A percentile compares a stretch with the other conserved stretches of the same genome.
These are phyloP conservation scores for Thalpophila matura DNA, from an alignment of 2,888 invertebrate species.

Conservation along the genomic window DNA sequence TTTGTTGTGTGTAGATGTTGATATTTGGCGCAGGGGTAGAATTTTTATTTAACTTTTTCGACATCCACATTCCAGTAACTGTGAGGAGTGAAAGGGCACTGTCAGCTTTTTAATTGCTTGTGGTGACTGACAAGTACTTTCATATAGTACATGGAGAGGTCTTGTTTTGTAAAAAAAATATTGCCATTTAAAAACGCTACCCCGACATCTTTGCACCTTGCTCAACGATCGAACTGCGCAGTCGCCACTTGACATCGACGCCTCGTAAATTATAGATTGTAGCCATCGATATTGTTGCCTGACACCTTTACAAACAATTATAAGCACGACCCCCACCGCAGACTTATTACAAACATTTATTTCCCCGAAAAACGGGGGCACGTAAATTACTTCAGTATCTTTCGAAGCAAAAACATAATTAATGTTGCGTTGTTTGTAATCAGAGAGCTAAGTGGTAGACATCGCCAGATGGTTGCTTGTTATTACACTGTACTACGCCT, in stretches of 20 bases:
- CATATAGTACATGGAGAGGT: no score
- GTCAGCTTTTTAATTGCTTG: neutral
- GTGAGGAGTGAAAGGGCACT: neutral
- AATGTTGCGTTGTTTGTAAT: slow-evolving; percentile 86
- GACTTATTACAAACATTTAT: slow-evolving; percentile 84
- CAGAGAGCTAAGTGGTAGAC: slow-evolving; percentile 80
- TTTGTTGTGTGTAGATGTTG: no score
- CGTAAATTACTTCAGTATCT: slow-evolving; percentile 84
- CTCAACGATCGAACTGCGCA: slow-evolving; percentile 18
- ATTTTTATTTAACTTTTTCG: no score
- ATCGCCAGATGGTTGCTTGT: slow-evolving; percentile 75
- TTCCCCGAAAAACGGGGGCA: slow-evolving; percentile 76
- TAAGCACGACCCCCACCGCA: slow-evolving; percentile 68
- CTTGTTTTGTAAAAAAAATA: neutral
- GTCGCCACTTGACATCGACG: slow-evolving; percentile 6
- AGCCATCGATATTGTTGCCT: slow-evolving; percentile 54
- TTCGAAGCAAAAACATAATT: slow-evolving; percentile 86
- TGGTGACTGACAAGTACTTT: no score
- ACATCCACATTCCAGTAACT: neutral
- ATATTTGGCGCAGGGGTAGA: no score
- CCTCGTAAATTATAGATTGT: slow-evolving; percentile 47
- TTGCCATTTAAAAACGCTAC: neutral
- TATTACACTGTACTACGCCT: slow-evolving; percentile 65
- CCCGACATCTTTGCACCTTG: neutral
- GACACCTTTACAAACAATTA: slow-evolving; percentile 65